Percentiles rank a stretch among this genome's conserved stretches.
Evolutionary conservation across 2,113 vertebrate genomes (phyloP).

Genomic region (Micromys minutus): DNA sequence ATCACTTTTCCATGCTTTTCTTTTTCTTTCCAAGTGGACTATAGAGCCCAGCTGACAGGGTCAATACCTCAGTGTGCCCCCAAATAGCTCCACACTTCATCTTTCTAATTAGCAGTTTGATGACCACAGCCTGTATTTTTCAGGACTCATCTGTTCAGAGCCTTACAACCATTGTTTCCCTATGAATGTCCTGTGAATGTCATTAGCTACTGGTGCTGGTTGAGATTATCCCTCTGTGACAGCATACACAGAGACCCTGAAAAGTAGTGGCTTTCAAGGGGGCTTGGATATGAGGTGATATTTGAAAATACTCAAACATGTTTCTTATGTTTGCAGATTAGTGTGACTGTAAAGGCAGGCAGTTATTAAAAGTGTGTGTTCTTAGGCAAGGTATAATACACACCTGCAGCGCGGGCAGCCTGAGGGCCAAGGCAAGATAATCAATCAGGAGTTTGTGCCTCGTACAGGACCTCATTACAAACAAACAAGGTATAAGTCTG

Average conservation of each 20-base stretch:
- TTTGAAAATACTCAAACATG: background rate
- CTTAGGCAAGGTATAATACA: background rate
- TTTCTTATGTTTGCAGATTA: background rate
- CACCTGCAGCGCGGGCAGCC: background rate
- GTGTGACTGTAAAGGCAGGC: background rate
- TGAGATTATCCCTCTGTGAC: background rate
- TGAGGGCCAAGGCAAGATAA: background rate
- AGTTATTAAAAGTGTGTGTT: background rate
- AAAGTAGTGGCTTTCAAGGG: background rate
- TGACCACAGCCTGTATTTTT: background rate
- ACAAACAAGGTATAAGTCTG: background rate
- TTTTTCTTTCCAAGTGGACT: background rate
- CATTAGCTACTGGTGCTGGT: background rate
- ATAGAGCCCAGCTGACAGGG: background rate
- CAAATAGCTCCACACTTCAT: background rate
- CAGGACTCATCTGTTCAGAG: background rate
- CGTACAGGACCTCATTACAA: background rate
- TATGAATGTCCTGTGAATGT: background rate
- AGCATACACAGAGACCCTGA: background rate
- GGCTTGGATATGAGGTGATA: no score
- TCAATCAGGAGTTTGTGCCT: background rate
- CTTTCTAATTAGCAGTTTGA: background rate
- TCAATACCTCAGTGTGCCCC: background rate
- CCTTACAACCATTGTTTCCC: background rate
- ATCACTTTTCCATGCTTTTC: background rate